These are phyloP conservation scores for Oedothorax gibbosus DNA, from an alignment of 1,140 invertebrate genomes.

Conservation along the genomic window DNA sequence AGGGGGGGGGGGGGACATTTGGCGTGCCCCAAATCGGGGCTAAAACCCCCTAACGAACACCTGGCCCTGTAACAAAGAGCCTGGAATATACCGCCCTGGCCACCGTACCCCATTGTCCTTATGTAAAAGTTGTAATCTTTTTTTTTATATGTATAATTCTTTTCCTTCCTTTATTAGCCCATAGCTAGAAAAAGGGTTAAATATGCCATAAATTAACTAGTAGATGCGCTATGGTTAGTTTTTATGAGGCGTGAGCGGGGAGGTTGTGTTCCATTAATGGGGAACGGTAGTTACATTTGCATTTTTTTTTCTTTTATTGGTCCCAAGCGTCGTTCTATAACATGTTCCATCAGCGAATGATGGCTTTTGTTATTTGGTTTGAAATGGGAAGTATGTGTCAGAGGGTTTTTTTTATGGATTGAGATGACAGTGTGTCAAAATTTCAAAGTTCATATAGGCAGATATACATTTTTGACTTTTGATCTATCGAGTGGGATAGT, in stretches of 20 bases:
- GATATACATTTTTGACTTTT: no score
- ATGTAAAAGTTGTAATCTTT: constrained; percentile 22
- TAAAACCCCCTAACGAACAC: constrained; percentile 27
- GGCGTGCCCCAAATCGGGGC: constrained; percentile 4
- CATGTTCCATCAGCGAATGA: no score
- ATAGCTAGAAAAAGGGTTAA: constrained; percentile 34
- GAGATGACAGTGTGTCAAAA: no score
- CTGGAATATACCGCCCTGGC: not conserved
- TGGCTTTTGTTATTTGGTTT: no score
- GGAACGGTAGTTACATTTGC: no score
- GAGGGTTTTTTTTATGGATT: no score
- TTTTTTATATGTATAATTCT: constrained; percentile 23
- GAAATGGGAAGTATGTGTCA: no score
- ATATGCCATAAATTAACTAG: constrained; percentile 57
- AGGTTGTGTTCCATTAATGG: not conserved
- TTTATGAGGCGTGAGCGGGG: constrained; percentile 45
- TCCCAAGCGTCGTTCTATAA: no score
- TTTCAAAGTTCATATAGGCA: no score
- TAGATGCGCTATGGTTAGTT: constrained; percentile 15
- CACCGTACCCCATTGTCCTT: constrained; percentile 36
- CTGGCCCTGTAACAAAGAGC: constrained; percentile 32
- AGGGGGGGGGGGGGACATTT: not conserved
- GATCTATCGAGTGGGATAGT: no score
- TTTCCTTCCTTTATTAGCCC: constrained; percentile 23
- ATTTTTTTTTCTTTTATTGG: no score